Evolutionary conservation across 2,888 invertebrate genomes (phyloP), one percentile per base, ranked within the genome.

Genomic region (Hydrotaea diabolus): DNA sequence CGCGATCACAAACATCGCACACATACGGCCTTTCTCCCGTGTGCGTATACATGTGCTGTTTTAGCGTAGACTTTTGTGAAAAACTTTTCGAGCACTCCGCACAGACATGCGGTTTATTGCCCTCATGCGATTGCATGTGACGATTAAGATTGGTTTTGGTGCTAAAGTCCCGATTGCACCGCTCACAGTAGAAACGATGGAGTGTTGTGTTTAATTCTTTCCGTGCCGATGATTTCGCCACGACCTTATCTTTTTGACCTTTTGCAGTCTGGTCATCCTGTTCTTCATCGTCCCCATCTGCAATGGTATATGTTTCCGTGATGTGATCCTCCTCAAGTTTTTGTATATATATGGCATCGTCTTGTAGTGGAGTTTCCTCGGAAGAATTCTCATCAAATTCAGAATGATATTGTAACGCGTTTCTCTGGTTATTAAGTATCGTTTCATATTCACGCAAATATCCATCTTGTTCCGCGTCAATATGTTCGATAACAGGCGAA

Each of bases 81-180:
- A 91, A 91, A 5, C 89, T 88, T 64, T 90, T 90, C 2, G 88
- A 87, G 73, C 91, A 91, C 21, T 89, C 85, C 2, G 72, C 83
- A 72, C 91, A 91, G 62, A 88, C 86, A 83, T 87, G 90, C 0
- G 89, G 90, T 73, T 89, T 90, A 5, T 87, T 87, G 1, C 91
- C 91, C 39, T 89, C 89, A 69, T 91, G 91, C 13, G 90, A 89
- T 66, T 82, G 85, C 88, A 90, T 89, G 77, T 91, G 91, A 0
- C 91, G 88, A 76, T 90, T 90, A 8, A 91, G 86, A 87, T 91
- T 91, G 0, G 91, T 90, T 86, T 90, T 90, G 0, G 91, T 91
- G 81, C 90, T 90, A 55, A 91, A 91, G 80, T 90, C 90, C 13
- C 90, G 90, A 62, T 89, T 88, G 62, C 91, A 91, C 69, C 89